Conservation (phyloP, 2,113 vertebrate species). For the Tamias sibiricus region DNA sequence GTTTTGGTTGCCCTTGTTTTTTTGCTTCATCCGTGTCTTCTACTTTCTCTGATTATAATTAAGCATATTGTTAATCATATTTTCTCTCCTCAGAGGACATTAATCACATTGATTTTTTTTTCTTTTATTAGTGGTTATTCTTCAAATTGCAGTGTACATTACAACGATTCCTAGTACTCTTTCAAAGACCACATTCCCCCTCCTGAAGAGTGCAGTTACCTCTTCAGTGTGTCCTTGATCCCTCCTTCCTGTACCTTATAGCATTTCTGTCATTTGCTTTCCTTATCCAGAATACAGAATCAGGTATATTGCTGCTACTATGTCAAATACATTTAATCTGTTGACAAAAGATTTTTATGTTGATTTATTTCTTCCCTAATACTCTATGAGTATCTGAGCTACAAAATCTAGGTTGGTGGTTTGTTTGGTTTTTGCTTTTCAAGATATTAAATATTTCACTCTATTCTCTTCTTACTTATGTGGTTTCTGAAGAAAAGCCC, state of each 20-base stretch:
- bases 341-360: background rate
- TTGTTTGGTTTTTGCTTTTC: background rate
- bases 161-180: background rate
- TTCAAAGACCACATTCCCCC: background rate
- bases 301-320: background rate
- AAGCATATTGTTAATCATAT: background rate
- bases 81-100: background rate
- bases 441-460: background rate
- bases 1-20: background rate
- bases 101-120: background rate
- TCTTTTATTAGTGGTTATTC: background rate
- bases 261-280: background rate
- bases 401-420: background rate
- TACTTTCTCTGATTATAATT: background rate
- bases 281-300: background rate
- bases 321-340: background rate
- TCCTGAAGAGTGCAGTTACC: background rate
- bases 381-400: background rate
- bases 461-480: background rate
- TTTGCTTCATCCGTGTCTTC: background rate
- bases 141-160: background rate
- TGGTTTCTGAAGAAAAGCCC: background rate
- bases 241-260: background rate
- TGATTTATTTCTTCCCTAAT: background rate
- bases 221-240: background rate